Conservation (phyloP, 2,888 invertebrate genomes). For the Catocala fraxini region DNA sequence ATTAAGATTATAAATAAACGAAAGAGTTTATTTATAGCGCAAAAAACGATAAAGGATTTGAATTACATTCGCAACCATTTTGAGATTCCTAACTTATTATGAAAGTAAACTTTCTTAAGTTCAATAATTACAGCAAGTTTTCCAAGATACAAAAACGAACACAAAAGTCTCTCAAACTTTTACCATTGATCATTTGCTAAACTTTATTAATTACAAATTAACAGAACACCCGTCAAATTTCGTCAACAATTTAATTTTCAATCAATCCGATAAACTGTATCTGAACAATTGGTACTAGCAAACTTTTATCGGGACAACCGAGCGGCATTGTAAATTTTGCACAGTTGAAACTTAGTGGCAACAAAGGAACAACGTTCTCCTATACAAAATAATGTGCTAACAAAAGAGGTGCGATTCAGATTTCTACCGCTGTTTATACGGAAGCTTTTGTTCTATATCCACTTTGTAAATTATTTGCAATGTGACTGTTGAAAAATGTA, state of each 20-base stretch:
- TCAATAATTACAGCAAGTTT: no score
- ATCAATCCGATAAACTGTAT: constrained; percentile 25
- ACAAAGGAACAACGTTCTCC: constrained; percentile 39
- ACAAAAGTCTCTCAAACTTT: background rate
- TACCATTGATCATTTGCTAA: background rate
- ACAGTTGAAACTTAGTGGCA: constrained; percentile 27
- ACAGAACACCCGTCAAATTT: constrained; percentile 6
- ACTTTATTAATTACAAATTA: constrained; percentile 25
- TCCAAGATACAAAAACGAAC: background rate
- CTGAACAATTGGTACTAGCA: constrained; percentile 18
- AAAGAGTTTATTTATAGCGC: no score
- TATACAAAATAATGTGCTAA: constrained; percentile 34
- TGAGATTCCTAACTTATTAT: no score
- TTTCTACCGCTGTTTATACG: constrained; percentile 26
- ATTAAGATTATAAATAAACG: no score
- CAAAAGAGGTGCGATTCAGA: constrained; percentile 38
- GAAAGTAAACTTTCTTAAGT: no score
- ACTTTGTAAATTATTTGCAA: constrained; percentile 38
- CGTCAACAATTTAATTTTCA: constrained; percentile 38
- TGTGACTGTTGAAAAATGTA: constrained; percentile 13
- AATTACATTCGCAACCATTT: no score
- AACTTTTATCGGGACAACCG: constrained; percentile 36
- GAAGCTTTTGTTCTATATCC: constrained; percentile 25
- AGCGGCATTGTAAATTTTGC: constrained; percentile 25
- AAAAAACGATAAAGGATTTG: no score